These are phyloP conservation scores for Euplagia quadripunctaria DNA, from an alignment of 2,888 invertebrate genomes.

Conservation along the genomic window DNA sequence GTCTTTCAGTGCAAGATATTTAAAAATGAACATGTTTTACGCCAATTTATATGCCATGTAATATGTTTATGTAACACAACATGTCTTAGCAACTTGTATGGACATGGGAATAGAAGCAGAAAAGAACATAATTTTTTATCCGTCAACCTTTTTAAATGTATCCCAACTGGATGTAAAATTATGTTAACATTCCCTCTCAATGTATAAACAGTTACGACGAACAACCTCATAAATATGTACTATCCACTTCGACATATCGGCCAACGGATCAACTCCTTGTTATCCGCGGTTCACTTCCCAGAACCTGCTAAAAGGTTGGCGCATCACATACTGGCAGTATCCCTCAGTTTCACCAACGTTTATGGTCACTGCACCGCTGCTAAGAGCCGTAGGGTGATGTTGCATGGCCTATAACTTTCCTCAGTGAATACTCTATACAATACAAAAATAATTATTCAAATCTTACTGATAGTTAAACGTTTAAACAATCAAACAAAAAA, in stretches of 20 bases:
- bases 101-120: not conserved
- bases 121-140: not conserved
- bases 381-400: not conserved
- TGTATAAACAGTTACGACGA: constrained; percentile 23
- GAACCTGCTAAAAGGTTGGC: constrained; percentile 43
- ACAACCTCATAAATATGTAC: constrained; percentile 34
- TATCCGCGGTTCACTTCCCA: constrained; percentile 40
- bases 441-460: not conserved
- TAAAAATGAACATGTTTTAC: not conserved
- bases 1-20: too few species aligned
- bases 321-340: not conserved
- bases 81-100: not conserved
- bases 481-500: too few species aligned
- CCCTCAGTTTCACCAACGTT: not conserved
- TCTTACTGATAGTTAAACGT: not conserved
- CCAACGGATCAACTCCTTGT: constrained; percentile 14
- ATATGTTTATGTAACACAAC: not conserved
- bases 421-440: not conserved
- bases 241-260: constrained; percentile 15
- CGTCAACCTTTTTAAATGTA: not conserved
- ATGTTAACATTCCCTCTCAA: constrained; percentile 13
- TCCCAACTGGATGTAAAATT: constrained; percentile 1
- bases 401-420: not conserved
- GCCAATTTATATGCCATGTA: not conserved
- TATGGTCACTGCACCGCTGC: not conserved